A percentile compares a stretch with the other conserved stretches of the same genome.
Conservation (phyloP, 2,888 invertebrate genomes). For the Dione juno region DNA sequence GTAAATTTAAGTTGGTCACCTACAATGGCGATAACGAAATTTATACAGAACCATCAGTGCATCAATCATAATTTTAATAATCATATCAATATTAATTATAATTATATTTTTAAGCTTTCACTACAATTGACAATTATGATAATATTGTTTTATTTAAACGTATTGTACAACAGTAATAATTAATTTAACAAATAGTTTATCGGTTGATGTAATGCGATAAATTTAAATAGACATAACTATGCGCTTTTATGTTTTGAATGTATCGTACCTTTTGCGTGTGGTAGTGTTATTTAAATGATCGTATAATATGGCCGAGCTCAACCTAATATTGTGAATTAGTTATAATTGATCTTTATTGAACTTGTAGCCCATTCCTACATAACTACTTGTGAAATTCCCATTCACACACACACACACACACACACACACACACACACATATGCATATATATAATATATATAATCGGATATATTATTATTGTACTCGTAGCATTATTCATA, state of each 20-base stretch:
- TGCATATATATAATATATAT: neutral
- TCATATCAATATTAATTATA: neutral
- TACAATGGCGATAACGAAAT: too few species aligned
- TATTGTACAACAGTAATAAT: constrained; percentile 1
- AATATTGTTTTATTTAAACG: neutral
- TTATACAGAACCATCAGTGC: too few species aligned
- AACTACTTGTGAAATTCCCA: too few species aligned
- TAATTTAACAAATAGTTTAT: neutral
- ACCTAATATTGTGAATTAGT: neutral
- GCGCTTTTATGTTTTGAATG: neutral
- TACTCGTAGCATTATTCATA: constrained; percentile 29
- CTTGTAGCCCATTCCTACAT: too few species aligned
- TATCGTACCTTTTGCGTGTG: neutral
- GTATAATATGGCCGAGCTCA: neutral
- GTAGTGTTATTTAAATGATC: neutral
- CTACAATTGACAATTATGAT: neutral
- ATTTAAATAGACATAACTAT: neutral
- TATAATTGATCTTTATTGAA: too few species aligned
- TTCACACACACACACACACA: too few species aligned
- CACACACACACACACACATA: too few species aligned
- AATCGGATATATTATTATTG: constrained; percentile 6
- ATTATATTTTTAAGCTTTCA: neutral
- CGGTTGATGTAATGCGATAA: constrained; percentile 14
- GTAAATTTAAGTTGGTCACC: too few species aligned
- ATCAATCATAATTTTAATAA: too few species aligned